Percentiles rank a stretch among this genome's conserved stretches.
These are phyloP conservation scores for Charadrius vociferus DNA, from an alignment of 2,113 vertebrate genomes.

Conservation along the genomic window DNA sequence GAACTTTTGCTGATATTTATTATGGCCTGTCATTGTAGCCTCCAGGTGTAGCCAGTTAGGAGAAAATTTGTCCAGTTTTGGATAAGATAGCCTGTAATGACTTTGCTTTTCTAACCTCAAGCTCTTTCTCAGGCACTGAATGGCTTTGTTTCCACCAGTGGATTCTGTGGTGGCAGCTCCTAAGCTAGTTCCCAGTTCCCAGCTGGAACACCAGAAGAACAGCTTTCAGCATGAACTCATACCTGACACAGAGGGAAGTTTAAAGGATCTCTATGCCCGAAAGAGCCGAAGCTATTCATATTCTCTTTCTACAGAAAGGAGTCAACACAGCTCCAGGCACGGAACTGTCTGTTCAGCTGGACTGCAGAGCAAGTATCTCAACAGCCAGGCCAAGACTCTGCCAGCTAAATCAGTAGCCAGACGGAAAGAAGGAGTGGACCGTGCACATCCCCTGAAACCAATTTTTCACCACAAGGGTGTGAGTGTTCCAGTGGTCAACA, in stretches of 20 bases:
- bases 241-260: slow-evolving; percentile 39
- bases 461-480: slow-evolving; percentile 67
- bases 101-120: slow-evolving; percentile 12
- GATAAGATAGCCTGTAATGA: not conserved
- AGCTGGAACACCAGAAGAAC: slow-evolving; percentile 1
- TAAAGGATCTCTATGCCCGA: not conserved
- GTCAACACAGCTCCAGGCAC: not conserved
- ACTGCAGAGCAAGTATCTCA: not conserved
- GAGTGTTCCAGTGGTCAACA: not conserved
- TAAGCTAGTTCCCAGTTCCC: slow-evolving; percentile 16
- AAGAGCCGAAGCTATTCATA: not conserved
- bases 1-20: not conserved
- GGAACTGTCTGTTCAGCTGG: not conserved
- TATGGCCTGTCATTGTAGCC: not conserved
- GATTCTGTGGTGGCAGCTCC: not conserved
- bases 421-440: slow-evolving; percentile 68
- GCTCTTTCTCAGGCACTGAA: slow-evolving; percentile 53
- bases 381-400: slow-evolving; percentile 12
- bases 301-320: not conserved
- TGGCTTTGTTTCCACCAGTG: slow-evolving; percentile 49
- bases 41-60: not conserved
- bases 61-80: not conserved
- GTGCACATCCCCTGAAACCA: slow-evolving; percentile 80
- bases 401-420: slow-evolving; percentile 29
- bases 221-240: slow-evolving; percentile 33